Percentiles rank a stretch among this genome's conserved stretches.
Conservation (phyloP, 2,888 invertebrate genomes). For the Luperina testacea region DNA sequence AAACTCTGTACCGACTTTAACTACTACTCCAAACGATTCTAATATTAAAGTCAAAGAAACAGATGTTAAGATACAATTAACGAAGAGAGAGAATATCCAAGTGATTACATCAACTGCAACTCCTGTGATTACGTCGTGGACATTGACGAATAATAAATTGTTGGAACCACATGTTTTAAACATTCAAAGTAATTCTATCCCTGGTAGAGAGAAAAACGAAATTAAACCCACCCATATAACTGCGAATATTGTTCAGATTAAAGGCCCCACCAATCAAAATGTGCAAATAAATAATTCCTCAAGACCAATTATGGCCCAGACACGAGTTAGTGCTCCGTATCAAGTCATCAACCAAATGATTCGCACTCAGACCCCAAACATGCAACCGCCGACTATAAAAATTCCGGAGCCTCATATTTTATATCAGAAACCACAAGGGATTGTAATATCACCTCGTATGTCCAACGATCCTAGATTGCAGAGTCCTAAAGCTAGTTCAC, state of each 20-base stretch:
- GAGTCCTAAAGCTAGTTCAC: conserved; percentile 83
- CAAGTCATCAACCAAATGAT: conserved; percentile 86
- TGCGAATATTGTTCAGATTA: conserved; percentile 86
- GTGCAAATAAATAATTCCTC: conserved; percentile 75
- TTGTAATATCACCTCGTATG: conserved; percentile 85
- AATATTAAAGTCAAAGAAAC: conserved; percentile 74
- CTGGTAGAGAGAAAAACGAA: conserved; percentile 78
- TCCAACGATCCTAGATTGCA: conserved; percentile 82
- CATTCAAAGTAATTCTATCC: conserved; percentile 74
- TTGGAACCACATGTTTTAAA: conserved; percentile 83
- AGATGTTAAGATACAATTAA: conserved; percentile 79
- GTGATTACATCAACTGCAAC: conserved; percentile 84
- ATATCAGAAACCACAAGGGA: conserved; percentile 86
- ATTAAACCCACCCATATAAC: conserved; percentile 82
- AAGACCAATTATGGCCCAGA: conserved; percentile 80
- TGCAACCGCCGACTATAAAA: conserved; percentile 92
- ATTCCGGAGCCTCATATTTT: conserved; percentile 90
- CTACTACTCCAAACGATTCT: conserved; percentile 80
- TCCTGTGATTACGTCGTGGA: conserved; percentile 91
- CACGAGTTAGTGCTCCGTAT: conserved; percentile 82
- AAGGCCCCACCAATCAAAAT: conserved; percentile 77
- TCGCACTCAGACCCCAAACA: conserved; percentile 82
- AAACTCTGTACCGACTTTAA: conserved; percentile 64
- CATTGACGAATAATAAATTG: conserved; percentile 86
- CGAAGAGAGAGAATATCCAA: conserved; percentile 79